Conservation (phyloP, 1,140 invertebrate genomes). For the Mamestra configurata region DNA sequence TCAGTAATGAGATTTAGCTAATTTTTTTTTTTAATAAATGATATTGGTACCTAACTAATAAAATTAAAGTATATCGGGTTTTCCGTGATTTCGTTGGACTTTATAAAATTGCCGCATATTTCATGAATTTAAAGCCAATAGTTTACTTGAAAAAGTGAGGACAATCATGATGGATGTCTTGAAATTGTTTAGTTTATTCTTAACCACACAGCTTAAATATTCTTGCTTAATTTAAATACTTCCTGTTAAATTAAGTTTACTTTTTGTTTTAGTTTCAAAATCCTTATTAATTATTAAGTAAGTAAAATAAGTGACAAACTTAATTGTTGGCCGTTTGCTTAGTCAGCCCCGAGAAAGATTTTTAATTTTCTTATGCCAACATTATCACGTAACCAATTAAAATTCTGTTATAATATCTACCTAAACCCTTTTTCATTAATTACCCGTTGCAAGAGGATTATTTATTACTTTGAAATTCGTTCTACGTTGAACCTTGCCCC, state of each 20-base stretch:
- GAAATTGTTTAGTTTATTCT: too few relatives aligned
- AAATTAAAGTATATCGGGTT: too few relatives aligned
- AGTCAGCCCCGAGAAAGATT: conserved; percentile 45
- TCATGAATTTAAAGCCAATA: too few relatives aligned
- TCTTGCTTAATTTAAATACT: background rate
- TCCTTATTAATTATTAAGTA: conserved; percentile 30
- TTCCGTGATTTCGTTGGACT: too few relatives aligned
- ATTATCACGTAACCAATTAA: conserved; percentile 76
- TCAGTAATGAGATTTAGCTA: background rate
- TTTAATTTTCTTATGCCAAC: conserved; percentile 70
- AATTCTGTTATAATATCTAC: conserved; percentile 63
- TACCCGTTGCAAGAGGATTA: conserved; percentile 58
- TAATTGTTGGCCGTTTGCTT: conserved; percentile 46
- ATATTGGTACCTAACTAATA: background rate
- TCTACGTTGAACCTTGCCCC: conserved; percentile 16
- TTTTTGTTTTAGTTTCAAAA: conserved; percentile 30
- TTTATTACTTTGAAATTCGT: conserved; percentile 61
- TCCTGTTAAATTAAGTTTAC: background rate
- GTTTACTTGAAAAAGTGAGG: too few relatives aligned
- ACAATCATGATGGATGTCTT: too few relatives aligned
- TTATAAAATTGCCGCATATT: too few relatives aligned
- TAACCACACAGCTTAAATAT: background rate
- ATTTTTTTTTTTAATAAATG: background rate
- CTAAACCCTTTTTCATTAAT: conserved; percentile 63
- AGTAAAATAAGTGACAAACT: conserved; percentile 31